Base-by-base conservation (phyloP, 2,888 invertebrate genomes). In the Mimas tiliae region DNA sequence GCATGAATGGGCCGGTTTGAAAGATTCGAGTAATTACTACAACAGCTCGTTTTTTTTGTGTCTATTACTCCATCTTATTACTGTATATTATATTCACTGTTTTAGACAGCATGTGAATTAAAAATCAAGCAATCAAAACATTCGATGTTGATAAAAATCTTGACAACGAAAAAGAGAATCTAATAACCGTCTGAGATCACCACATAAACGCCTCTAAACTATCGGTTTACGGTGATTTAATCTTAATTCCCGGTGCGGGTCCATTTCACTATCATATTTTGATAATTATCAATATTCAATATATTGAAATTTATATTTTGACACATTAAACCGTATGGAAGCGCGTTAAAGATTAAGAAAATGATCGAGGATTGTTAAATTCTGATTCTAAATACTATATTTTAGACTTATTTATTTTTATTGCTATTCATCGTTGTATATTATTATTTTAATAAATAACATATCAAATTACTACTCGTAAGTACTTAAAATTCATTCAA, bases 221-320 rank as follows among this genome's bases (percentile, higher is more conserved):
- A 42, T 58, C 38, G 12, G 42, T 38, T 58, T 58, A 58, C 58
- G 2, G 52, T 6, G 58, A 58, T 58, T 19, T 42, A 42, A 58
- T 58, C 58, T 58, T 6, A 55, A 16, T 42, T n/a, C 34, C 11
- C 19, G 19, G 6, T 19, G 50, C 19, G 11, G 34, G 34, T n/a
- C 55, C 2, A 42, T 16, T 38, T 12, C 9, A 55, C 34, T 58
- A 58, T 58, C 58, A 58, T 19, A 58, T 58, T 19, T 47, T 65
- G 64, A 72, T 72, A 69, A 66, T 47, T 48, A 19, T 14, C 33
- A 63, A 68, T 69, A 68, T 69, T 11, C 50, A 19, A 50, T 50
- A 19, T 14, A 69, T 68, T 65, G 42, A 38, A 63, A 58, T 58
- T 3, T 58, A 38, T 42, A 19, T 58, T 58, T 42, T 58, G 38